Conservation (phyloP, 2,113 vertebrate species). For the Corydoras maculifer region DNA sequence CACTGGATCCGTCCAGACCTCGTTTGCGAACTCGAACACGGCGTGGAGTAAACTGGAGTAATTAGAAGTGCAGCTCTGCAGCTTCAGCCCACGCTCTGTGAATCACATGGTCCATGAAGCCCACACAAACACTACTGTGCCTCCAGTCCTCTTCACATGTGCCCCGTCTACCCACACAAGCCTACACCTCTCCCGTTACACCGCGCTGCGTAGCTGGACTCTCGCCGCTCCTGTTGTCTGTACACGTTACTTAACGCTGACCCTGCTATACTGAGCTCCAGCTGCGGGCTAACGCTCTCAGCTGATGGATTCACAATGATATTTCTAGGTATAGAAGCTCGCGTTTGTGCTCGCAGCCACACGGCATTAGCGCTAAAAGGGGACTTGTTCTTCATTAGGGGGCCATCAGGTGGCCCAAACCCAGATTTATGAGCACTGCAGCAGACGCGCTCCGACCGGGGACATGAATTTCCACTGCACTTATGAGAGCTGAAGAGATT, state of each 20-base stretch:
- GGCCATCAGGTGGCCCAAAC: neutral
- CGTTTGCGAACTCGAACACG: no score
- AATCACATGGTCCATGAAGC: constrained; percentile 23
- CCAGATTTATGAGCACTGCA: neutral
- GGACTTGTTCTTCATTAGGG: no score
- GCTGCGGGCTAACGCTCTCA: constrained; percentile 3
- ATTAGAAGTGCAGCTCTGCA: constrained; percentile 15
- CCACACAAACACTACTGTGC: constrained; percentile 16
- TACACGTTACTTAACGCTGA: constrained; percentile 5
- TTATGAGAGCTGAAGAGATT: no score
- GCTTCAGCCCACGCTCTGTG: constrained; percentile 22
- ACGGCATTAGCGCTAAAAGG: no score
- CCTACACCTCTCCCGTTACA: neutral
- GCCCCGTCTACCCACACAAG: constrained; percentile 14
- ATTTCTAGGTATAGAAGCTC: neutral
- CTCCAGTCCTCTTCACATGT: constrained; percentile 22
- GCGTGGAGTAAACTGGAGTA: constrained; percentile 21
- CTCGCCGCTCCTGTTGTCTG: neutral
- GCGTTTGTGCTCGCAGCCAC: no score
- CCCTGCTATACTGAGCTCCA: neutral
- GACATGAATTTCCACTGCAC: neutral
- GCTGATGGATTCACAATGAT: neutral
- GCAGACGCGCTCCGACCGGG: neutral
- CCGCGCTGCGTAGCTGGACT: neutral
- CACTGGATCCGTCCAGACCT: no score